Base-by-base conservation (phyloP, 1,140 invertebrate species). In the Drosophila truncata region DNA sequence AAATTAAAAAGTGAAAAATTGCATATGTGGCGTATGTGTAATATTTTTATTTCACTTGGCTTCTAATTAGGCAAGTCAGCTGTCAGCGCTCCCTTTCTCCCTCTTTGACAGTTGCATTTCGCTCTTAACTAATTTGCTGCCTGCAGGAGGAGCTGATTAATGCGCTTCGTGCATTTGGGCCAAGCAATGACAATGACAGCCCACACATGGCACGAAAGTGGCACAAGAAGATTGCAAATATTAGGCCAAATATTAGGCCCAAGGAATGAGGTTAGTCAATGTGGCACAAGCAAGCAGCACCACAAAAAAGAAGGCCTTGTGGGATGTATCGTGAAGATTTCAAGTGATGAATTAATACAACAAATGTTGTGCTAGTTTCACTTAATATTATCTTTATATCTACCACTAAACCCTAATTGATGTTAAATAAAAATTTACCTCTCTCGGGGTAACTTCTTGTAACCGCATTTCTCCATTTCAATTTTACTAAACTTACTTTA, bases 31-130 rank as follows among this genome's bases (percentile, higher is more conserved):
- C 85, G 85, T 90, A 88, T 90, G 85, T 82, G 85, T 90, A 90
- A 88, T 88, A 88, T 88, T 90, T 88, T 88, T 88, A 90, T 88
- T 88, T 80, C 84, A 90, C 84, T 88, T 90, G 84, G 64, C 77
- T 88, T 63, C 84, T 88, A 88, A 88, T 88, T 88, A 88, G 85
- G 78, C 85, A 79, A 85, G 85, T 88, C 85, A 84, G 85, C 85
- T 90, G 85, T 85, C 82, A 81, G 78, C 49, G 31, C 14, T 33
- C 37, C 33, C 55, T 62, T 52, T 35, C 42, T 33, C 46, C 58
- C 44, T 4, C 50, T 74, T 47, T 50, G 42, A 23, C 44, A 82
- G 71, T 76, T 71, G 75, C 78, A 72, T 71, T 79, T 78, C 52
- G 79, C 70, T 80, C 71, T 88, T 79, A 90, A 88, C 85, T 90